Base-by-base conservation (phyloP, 2,888 invertebrate species). In the Timema podura region DNA sequence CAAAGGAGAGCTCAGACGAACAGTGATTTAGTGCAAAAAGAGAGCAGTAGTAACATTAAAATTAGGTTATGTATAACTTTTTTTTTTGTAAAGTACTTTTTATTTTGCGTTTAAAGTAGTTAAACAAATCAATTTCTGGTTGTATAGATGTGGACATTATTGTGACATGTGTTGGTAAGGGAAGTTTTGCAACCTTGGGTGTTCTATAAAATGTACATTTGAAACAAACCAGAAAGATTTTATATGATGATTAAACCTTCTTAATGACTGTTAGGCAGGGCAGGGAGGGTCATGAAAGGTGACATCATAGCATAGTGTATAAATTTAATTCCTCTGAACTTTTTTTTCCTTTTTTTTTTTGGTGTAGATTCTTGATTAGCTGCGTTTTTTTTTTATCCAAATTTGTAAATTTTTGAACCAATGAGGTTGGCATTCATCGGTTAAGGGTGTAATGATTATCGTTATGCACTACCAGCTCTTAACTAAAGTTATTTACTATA, bases 161-260 rank as follows among this genome's bases (percentile, higher is more conserved):
- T n/a, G n/a, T n/a, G n/a, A n/a, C n/a, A n/a, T n/a, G n/a, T n/a
- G n/a, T n/a, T n/a, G n/a, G n/a, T n/a, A n/a, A n/a, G n/a, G n/a
- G n/a, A n/a, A n/a, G n/a, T n/a, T 64, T 61, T 64, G 67, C 68
- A 65, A 68, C 67, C 48, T 68, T 65, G 67, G 69, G 65, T 64
- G 64, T 72, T 69, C 68, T 72, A 69, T 68, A 72, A 70, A 72
- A 72, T 73, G 73, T 72, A 72, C 70, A 48, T n/a, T n/a, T n/a
- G n/a, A n/a, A n/a, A 67, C 54, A 68, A 70, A 66, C 59, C 61
- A 66, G 48, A 68, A 71, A 67, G 48, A 69, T 70, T 73, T 73
- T 69, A 69, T 68, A 61, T 70, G 70, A 67, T 51, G 49, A 54
- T 11, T 73, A 69, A 67, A 67, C 66, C 57, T 68, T 70, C 70